Base-by-base conservation (phyloP, 2,888 invertebrate genomes). In the Noctua comes region DNA sequence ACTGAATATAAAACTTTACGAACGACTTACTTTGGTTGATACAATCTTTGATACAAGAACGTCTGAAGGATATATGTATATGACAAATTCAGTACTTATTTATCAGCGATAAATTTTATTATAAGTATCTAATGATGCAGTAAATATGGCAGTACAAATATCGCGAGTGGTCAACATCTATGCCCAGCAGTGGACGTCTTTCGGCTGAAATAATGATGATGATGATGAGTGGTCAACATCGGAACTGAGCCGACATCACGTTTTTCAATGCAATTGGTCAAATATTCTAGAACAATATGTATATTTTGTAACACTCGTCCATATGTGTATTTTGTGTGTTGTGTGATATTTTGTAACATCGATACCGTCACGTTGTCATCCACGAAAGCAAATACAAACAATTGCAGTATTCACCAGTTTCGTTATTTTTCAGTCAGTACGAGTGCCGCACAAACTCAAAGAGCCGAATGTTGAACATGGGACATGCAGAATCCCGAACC, bases 361-460 rank as follows among this genome's bases (percentile, higher is more conserved):
- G 51, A 54, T 24, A 54, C 24, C 24, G 24, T 24, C 54, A 24
- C 54, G 54, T 54, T 57, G 57, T n/a, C 24, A 54, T 57, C 11
- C 57, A n/a, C 10, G 0, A 57, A 57, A 5, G n/a, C 54, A 57
- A 57, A n/a, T n/a, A 57, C n/a, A 57, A n/a, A 57, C 43, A 54
- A 24, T 62, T 21, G 11, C 48, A n/a, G 13, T 62, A 24, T 43
- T 81, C 51, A 51, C 18, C 31, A 54, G 36, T 31, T 18, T 46
- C 8, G 13, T 36, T 57, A 31, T 43, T 54, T 75, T 54, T 2
- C 36, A 40, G 36, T 16, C 46, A 40, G 16, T 54, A 54, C 21
- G n/a, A 36, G 51, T 36, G 8, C 18, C 6, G 54, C 75, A 64
- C 51, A 11, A 75, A 82, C 64, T 27, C 81, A 51, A 72, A 54